These are phyloP conservation scores for Helogale parvula DNA, from an alignment of 2,113 vertebrate species.

Conservation along the genomic window DNA sequence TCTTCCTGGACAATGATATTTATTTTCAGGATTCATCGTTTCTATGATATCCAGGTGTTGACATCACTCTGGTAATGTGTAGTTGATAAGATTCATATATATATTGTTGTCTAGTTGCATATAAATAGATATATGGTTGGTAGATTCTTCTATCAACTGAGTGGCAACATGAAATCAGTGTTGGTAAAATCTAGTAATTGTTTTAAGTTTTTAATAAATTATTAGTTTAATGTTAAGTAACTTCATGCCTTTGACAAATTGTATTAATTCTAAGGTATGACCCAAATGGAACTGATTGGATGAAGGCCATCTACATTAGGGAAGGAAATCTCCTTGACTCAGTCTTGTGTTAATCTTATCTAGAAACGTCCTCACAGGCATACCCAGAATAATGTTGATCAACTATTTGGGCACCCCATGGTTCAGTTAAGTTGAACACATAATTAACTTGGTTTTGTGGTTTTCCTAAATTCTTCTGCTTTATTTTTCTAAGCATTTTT, in stretches of 20 bases:
- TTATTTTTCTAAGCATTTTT: not conserved
- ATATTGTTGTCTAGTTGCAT: not conserved
- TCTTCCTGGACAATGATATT: not conserved
- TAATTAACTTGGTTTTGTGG: slow-evolving; percentile 2
- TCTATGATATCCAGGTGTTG: not conserved
- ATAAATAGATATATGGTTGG: not conserved
- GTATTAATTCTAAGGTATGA: not conserved
- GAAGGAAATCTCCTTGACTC: not conserved
- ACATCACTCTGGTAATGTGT: not conserved
- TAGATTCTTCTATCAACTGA: not conserved
- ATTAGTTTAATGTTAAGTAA: slow-evolving; percentile 24
- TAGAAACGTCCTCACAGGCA: not conserved
- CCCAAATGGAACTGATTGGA: not conserved
- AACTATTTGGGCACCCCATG: not conserved
- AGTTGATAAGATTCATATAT: not conserved
- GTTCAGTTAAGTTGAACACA: not conserved
- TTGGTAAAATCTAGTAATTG: not conserved
- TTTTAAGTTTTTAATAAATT: not conserved
- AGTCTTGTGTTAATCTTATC: not conserved
- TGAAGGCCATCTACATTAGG: not conserved
- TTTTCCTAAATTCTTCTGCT: not conserved
- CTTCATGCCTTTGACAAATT: not conserved
- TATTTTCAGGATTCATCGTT: not conserved
- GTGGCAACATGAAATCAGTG: not conserved
- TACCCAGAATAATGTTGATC: not conserved